A percentile compares a stretch with the other conserved stretches of the same genome.
Conservation (phyloP, 2,888 invertebrate species). For the Scaptomyza tumidula region DNA sequence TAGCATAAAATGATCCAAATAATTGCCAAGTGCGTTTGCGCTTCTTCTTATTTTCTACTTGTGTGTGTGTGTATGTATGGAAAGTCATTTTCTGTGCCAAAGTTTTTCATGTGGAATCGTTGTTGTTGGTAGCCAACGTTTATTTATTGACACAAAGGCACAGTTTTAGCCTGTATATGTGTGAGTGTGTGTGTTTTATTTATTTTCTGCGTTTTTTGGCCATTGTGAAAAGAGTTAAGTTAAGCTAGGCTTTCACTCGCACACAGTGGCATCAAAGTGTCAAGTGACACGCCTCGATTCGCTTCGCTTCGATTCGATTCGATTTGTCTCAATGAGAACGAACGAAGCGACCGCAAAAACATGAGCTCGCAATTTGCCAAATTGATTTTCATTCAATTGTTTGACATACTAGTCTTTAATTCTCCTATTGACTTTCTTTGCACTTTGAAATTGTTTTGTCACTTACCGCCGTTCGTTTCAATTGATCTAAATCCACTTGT, state of each 20-base stretch:
- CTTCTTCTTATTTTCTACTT: slow-evolving; percentile 14
- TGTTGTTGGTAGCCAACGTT: slow-evolving; percentile 32
- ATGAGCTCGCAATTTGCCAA: slow-evolving; percentile 77
- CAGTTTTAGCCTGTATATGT: slow-evolving; percentile 52
- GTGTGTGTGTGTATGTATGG: slow-evolving; percentile 60
- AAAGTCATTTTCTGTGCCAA: slow-evolving; percentile 77
- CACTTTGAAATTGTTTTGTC: slow-evolving; percentile 50
- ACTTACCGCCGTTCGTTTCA: slow-evolving; percentile 79
- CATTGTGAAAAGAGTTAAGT: slow-evolving; percentile 38
- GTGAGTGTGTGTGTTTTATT: slow-evolving; percentile 1
- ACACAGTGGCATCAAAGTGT: slow-evolving; percentile 48
- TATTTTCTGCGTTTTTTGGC: slow-evolving; percentile 52
- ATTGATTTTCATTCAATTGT: slow-evolving; percentile 73
- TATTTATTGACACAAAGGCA: slow-evolving; percentile 78
- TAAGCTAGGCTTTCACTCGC: slow-evolving; percentile 62
- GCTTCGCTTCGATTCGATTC: slow-evolving; percentile 5
- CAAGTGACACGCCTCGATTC: slow-evolving; percentile 64
- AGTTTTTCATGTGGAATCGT: slow-evolving; percentile 69
- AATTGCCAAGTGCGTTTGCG: slow-evolving; percentile 73
- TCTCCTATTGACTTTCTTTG: slow-evolving; percentile 50
- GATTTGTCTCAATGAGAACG: slow-evolving; percentile 64
- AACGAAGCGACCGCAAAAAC: slow-evolving; percentile 46
- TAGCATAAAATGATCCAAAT: slow-evolving; percentile 80
- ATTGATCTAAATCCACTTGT: slow-evolving; percentile 82
- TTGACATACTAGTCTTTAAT: slow-evolving; percentile 38